Evolutionary conservation across 2,113 vertebrate genomes (phyloP), one percentile per base, ranked within the genome.

Genomic region (Spilogale gracilis): DNA sequence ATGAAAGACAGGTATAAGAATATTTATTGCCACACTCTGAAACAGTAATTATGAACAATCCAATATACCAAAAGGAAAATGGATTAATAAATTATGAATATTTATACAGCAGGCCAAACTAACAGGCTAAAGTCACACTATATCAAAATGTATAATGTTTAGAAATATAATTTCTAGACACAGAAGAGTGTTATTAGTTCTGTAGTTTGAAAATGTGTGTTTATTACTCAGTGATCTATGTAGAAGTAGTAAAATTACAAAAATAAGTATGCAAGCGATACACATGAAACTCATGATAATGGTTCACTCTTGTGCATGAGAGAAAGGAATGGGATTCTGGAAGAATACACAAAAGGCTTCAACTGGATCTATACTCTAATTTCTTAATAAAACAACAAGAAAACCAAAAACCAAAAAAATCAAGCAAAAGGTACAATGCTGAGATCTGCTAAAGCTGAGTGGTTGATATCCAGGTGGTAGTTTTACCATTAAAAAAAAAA

Each of bases 121-220:
- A 50, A 74, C 3, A 52, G 67, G 32, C n/a, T 78, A 80, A 73
- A 94, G 48, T 54, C 38, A 74, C 5, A 60, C 1, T 76, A 1
- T 20, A 91, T 86, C 52, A 50, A 38, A 38, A 78, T 43, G 6
- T 32, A 74, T 2, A 81, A 65, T 27, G 16, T 58, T 87, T 16
- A 54, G 21, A 95, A 95, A 80, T 23, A 78, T 32, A 85, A 50
- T 63, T 38, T 91, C 50, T 63, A 61, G 30, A 95, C 52, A 69
- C 87, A 95, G 89, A 90, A 21, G 48, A 91, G n/a, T 89, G 60
- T 88, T 84, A 32, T 58, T 20, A 73, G 73, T 65, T 52, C 9
- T 2, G 1, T 78, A 23, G 48, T 50, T 8, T 85, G 11, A 79
- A 95, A 93, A 96, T 25, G 8, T 30, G 9, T 27, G 27, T 73